Percentiles rank a stretch among this genome's conserved stretches.
phyloP scores from a whole-genome alignment of 2,797 vertebrate genomes.

The Synanceia verrucosa region DNA sequence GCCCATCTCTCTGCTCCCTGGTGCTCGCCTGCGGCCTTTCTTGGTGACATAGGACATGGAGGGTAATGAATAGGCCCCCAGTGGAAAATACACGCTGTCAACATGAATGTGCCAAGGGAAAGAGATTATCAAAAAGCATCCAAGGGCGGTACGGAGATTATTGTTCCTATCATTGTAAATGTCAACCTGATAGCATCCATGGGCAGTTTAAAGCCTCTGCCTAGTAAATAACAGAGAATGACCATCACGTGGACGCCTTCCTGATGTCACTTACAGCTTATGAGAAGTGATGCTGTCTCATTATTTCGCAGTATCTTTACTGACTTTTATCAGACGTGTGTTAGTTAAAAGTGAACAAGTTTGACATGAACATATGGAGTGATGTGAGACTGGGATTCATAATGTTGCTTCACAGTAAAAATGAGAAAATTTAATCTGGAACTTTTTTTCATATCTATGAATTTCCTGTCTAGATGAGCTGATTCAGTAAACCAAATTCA shows the following conservation, averaged over 20 bases:
- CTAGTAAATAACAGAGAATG: not conserved
- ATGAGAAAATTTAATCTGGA: not conserved
- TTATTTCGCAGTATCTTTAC: not conserved
- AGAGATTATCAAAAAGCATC: constrained; percentile 42
- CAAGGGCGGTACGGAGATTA: constrained; percentile 23
- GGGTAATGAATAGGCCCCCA: constrained; percentile 63
- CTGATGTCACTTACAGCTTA: not conserved
- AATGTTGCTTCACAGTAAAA: not conserved
- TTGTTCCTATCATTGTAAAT: constrained; percentile 39
- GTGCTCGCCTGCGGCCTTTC: constrained; percentile 45
- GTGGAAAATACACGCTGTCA: constrained; percentile 58
- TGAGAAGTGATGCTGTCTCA: not conserved
- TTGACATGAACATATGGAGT: not conserved
- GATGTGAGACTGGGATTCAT: not conserved
- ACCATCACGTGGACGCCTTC: not conserved
- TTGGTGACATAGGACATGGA: constrained; percentile 60
- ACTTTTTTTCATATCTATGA: not conserved
- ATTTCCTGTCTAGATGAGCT: not conserved
- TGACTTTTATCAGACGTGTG: not conserved
- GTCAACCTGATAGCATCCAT: constrained; percentile 31
- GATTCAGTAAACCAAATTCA: not conserved
- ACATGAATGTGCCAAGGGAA: constrained; percentile 58
- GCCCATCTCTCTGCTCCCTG: constrained; percentile 52
- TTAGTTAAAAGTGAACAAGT: not conserved
- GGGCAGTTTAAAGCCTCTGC: not conserved